Evolutionary conservation across 1,140 invertebrate species (phyloP), one percentile per base, ranked within the genome.

Genomic region (Aphidius ervi): DNA sequence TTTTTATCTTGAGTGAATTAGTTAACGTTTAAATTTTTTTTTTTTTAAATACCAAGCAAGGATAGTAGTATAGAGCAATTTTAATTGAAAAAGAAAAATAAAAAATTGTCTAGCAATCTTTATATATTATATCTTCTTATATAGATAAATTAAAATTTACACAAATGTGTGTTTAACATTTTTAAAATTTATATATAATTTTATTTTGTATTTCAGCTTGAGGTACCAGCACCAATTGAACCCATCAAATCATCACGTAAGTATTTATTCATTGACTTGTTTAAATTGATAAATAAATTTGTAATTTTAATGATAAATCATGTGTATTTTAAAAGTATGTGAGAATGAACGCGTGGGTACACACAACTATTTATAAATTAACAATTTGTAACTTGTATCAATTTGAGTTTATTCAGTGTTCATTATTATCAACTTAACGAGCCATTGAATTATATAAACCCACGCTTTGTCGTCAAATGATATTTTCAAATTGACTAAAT

Each of bases 151-250:
- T 50, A 9, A 31, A 23, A 23, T 43, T 6, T 16, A 16, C 16
- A 16, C 16, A 43, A 43, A n/a, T n/a, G n/a, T 43, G 1, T 9
- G 42, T 43, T 43, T 43, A 6, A 43, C 42, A 1, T 9, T 40
- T 16, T 54, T 54, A 40, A 40, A 40, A 6, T 54, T 8, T 16
- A 6, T 16, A 4, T n/a, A 40, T 54, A 48, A 31, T 53, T 45
- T 31, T 66, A 7, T 55, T 67, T 68, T 69, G 46, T 67, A 59
- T 76, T 74, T 5, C 74, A 77, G 75, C 62, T 77, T 39, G 73
- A 75, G 63, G 67, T 70, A 41, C 49, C 67, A 31, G 23, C 23
- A 39, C 59, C 64, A 47, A 56, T 65, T 47, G 74, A 76, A 50
- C 46, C 65, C 8, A 50, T 59, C 16, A 77, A 74, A 62, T 66